Evolutionary conservation across 2,113 vertebrate genomes (phyloP).

Genomic region (Thalassoma bifasciatum): DNA sequence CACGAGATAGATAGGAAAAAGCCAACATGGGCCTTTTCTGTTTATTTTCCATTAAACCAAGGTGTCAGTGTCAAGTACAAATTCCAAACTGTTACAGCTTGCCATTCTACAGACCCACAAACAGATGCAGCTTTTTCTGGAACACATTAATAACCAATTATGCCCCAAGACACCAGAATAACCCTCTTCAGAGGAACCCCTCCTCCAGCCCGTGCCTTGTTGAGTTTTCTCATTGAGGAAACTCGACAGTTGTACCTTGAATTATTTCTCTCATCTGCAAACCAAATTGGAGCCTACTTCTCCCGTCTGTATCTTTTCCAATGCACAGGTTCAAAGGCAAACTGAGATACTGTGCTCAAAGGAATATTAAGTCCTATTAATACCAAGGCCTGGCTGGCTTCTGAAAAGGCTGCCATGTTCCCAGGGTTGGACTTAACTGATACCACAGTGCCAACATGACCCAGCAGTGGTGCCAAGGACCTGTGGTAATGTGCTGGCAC

Average conservation of each 20-base stretch:
- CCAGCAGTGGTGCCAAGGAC: constrained; percentile 60
- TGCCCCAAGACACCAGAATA: constrained; percentile 4
- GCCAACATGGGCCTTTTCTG: not conserved
- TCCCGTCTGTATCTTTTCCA: constrained; percentile 19
- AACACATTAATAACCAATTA: constrained; percentile 39
- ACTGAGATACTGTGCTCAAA: constrained; percentile 21
- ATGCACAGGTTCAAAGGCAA: constrained; percentile 48
- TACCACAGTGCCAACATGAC: constrained; percentile 69
- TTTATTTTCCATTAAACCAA: not conserved
- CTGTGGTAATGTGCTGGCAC: constrained; percentile 64
- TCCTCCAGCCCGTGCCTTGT: constrained; percentile 8
- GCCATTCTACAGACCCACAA: constrained; percentile 6
- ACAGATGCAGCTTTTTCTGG: constrained; percentile 26
- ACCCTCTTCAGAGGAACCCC: constrained; percentile 2
- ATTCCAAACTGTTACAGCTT: constrained; percentile 25
- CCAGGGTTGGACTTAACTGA: constrained; percentile 62
- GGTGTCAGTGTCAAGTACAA: constrained; percentile 11
- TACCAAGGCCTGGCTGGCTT: constrained; percentile 40
- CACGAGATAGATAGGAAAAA: constrained; percentile 26
- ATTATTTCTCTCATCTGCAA: constrained; percentile 56
- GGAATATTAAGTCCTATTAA: constrained; percentile 64
- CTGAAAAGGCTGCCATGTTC: constrained; percentile 62
- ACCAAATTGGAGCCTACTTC: constrained; percentile 36
- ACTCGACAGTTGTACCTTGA: constrained; percentile 37
- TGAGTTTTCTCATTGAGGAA: constrained; percentile 34